A percentile compares a stretch with the other conserved stretches of the same genome.
These are phyloP conservation scores for Epiblema foenella DNA, from an alignment of 2,888 invertebrate species.

Conservation along the genomic window DNA sequence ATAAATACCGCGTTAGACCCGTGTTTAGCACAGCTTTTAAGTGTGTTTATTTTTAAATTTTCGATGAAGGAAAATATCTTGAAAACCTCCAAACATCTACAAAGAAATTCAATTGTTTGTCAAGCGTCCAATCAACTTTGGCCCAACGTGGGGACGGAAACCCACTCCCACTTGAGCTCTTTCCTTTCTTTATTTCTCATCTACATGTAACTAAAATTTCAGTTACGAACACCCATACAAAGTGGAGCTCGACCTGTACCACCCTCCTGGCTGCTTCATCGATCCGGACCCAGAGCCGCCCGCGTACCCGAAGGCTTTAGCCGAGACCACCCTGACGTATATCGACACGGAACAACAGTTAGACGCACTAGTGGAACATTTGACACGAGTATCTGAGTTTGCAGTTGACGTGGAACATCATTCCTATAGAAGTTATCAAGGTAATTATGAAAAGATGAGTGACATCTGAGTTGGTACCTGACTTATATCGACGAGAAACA, in stretches of 20 bases:
- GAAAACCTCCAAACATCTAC: not conserved
- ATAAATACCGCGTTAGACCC: too few species aligned
- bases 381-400: slow-evolving; percentile 88
- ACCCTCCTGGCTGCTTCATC: slow-evolving; percentile 83
- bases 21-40: too few species aligned
- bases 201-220: slow-evolving; percentile 48
- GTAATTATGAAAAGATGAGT: slow-evolving; percentile 65
- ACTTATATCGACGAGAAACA: too few species aligned
- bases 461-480: not conserved
- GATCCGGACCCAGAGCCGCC: slow-evolving; percentile 70
- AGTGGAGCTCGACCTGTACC: slow-evolving; percentile 91
- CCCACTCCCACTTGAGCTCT: too few species aligned
- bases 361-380: slow-evolving; percentile 86
- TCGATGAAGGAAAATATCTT: not conserved
- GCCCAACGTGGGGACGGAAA: too few species aligned
- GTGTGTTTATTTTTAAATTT: not conserved
- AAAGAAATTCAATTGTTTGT: not conserved
- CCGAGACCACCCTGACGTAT: slow-evolving; percentile 87
- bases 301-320: slow-evolving; percentile 71
- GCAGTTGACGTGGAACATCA: slow-evolving; percentile 98
- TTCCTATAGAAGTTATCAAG: slow-evolving; percentile 95
- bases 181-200: too few species aligned
- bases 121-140: too few species aligned
- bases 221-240: slow-evolving; percentile 96
- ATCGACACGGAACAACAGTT: slow-evolving; percentile 88